These are phyloP conservation scores for Helleia helle DNA, from an alignment of 2,888 invertebrate species.

Conservation along the genomic window DNA sequence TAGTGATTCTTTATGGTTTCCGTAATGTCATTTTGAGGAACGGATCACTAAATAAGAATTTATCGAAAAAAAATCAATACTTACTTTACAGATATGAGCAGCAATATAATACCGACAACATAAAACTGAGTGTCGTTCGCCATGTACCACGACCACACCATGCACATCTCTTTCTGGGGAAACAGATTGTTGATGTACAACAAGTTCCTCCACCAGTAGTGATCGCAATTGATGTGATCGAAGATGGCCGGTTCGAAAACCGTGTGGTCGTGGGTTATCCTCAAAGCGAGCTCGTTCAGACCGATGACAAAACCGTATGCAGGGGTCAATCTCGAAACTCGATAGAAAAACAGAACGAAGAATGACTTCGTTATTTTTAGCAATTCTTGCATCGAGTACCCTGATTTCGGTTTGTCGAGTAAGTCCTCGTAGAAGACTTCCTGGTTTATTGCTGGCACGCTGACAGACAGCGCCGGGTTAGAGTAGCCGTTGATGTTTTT, in stretches of 20 bases:
- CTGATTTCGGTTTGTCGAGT: slow-evolving; percentile 44
- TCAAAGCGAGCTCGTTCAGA: slow-evolving; percentile 79
- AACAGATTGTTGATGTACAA: slow-evolving; percentile 87
- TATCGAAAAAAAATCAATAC: no score
- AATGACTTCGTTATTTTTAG: slow-evolving; percentile 59
- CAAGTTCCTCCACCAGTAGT: slow-evolving; percentile 89
- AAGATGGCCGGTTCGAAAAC: slow-evolving; percentile 82
- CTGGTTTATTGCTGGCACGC: slow-evolving; percentile 52
- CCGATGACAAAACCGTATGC: slow-evolving; percentile 87
- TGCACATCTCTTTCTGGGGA: slow-evolving; percentile 83
- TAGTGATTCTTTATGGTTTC: slow-evolving; percentile 10
- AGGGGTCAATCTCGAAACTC: slow-evolving; percentile 84
- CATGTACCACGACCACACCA: slow-evolving; percentile 90
- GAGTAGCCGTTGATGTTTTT: slow-evolving; percentile 63
- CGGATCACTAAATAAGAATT: not conserved
- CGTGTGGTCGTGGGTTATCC: slow-evolving; percentile 81
- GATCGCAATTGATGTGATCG: slow-evolving; percentile 82
- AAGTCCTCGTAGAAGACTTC: slow-evolving; percentile 60
- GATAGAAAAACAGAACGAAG: slow-evolving; percentile 58
- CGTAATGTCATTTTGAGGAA: no score
- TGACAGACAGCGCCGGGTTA: slow-evolving; percentile 49
- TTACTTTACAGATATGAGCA: slow-evolving; percentile 80
- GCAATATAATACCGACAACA: slow-evolving; percentile 77
- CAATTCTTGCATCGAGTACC: slow-evolving; percentile 47
- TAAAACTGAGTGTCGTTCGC: slow-evolving; percentile 88